phyloP scores from a whole-genome alignment of 2,797 vertebrate genomes.

The Chaetodon trifasciatus region DNA sequence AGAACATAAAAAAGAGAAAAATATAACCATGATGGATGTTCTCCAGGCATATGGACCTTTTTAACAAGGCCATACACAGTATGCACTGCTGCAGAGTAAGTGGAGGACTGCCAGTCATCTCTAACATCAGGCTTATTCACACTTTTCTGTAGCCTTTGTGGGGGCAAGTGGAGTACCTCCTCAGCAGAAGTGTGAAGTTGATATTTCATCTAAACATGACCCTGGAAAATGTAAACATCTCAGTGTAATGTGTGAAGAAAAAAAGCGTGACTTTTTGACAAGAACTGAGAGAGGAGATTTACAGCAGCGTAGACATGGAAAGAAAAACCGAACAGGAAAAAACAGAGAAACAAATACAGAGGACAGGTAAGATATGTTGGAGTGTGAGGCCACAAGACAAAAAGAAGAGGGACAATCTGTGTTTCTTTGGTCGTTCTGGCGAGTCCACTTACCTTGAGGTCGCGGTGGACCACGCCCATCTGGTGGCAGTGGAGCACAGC shows the following conservation, averaged over 20 bases:
- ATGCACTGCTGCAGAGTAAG: neutral
- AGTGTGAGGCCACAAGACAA: neutral
- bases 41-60: slow-evolving; percentile 1
- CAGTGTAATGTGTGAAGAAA: neutral
- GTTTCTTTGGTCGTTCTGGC: neutral
- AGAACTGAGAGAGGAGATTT: neutral
- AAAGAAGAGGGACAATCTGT: neutral
- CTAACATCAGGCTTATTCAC: slow-evolving; percentile 11
- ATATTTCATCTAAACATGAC: neutral
- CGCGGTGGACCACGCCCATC: slow-evolving; percentile 98
- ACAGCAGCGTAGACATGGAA: neutral
- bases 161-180: neutral
- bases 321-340: neutral
- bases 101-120: neutral
- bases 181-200: neutral
- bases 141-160: neutral
- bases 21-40: neutral
- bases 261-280: neutral
- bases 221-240: neutral
- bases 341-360: neutral
- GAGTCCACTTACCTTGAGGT: slow-evolving; percentile 95
- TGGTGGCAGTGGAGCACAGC: slow-evolving; percentile 99
- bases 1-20: no score
- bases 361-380: neutral
- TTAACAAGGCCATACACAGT: slow-evolving; percentile 4